Percentiles rank a stretch among this genome's conserved stretches.
Evolutionary conservation across 2,888 invertebrate species (phyloP).

Genomic region (Mimumesa dahlbomi): DNA sequence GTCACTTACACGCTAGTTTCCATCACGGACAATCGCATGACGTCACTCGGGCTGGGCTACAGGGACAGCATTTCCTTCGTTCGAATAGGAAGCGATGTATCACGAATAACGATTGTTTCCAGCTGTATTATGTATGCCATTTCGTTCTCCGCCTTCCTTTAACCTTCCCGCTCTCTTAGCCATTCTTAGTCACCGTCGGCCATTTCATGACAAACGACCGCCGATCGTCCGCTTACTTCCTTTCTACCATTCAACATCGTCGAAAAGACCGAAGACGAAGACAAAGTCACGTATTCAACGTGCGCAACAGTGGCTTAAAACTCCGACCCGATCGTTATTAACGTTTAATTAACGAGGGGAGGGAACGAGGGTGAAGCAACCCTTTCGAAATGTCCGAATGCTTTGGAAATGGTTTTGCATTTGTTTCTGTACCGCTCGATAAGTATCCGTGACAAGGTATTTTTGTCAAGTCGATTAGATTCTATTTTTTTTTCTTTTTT

Average conservation of each 20-base stretch:
- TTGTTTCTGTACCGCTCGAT: no score
- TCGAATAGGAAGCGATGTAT: constrained; percentile 56
- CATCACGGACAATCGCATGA: constrained; percentile 16
- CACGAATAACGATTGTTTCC: constrained; percentile 58
- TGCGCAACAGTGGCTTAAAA: background rate
- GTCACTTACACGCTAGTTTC: constrained; percentile 11
- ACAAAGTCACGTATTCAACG: background rate
- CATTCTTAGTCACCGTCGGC: constrained; percentile 21
- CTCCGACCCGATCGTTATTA: no score
- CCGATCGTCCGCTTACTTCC: constrained; percentile 10
- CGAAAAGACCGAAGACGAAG: constrained; percentile 7
- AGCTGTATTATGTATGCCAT: constrained; percentile 62
- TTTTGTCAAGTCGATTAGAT: no score
- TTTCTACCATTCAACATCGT: constrained; percentile 23
- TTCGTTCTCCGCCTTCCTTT: constrained; percentile 34
- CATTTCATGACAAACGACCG: constrained; percentile 26
- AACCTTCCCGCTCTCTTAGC: constrained; percentile 10
- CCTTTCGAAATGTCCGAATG: no score
- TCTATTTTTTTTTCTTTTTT: no score
- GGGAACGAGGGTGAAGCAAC: no score
- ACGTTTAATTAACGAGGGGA: no score
- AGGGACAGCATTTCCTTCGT: constrained; percentile 40
- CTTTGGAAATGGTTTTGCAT: no score
- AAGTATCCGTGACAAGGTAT: no score
- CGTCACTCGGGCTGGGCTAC: constrained; percentile 21